A percentile compares a stretch with the other conserved stretches of the same genome.
phyloP scores from a whole-genome alignment of 2,888 invertebrate species.

The Lithophane ornitopus region DNA sequence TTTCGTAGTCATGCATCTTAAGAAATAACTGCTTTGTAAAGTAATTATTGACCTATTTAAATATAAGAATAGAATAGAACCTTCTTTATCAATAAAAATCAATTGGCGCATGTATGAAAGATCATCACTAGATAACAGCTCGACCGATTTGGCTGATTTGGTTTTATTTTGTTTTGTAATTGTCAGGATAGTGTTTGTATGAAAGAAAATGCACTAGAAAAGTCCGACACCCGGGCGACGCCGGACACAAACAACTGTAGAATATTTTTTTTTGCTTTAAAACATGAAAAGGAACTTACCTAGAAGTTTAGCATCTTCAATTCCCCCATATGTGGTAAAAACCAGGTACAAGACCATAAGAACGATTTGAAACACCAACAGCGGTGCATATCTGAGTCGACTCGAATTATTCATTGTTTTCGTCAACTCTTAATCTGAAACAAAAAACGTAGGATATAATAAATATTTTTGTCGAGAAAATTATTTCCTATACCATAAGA shows the following conservation, averaged over 20 bases:
- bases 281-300: constrained; percentile 70
- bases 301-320: constrained; percentile 69
- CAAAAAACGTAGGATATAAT: constrained; percentile 17
- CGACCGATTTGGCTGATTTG: background rate
- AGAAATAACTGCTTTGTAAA: background rate
- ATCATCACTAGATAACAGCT: background rate
- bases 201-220: background rate
- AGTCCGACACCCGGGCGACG: background rate
- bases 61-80: no score
- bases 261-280: no score
- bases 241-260: background rate
- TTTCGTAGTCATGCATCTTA: background rate
- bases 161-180: no score
- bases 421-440: constrained; percentile 60
- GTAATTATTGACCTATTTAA: background rate
- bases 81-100: background rate
- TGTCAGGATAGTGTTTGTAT: background rate
- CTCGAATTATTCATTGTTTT: constrained; percentile 75
- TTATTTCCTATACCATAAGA: no score
- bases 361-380: constrained; percentile 82
- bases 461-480: no score
- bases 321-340: constrained; percentile 79
- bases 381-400: constrained; percentile 77
- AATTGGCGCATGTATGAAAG: background rate
- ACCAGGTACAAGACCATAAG: constrained; percentile 80